Evolutionary conservation across 1,140 invertebrate species (phyloP).

Genomic region (Tenebrio molitor): DNA sequence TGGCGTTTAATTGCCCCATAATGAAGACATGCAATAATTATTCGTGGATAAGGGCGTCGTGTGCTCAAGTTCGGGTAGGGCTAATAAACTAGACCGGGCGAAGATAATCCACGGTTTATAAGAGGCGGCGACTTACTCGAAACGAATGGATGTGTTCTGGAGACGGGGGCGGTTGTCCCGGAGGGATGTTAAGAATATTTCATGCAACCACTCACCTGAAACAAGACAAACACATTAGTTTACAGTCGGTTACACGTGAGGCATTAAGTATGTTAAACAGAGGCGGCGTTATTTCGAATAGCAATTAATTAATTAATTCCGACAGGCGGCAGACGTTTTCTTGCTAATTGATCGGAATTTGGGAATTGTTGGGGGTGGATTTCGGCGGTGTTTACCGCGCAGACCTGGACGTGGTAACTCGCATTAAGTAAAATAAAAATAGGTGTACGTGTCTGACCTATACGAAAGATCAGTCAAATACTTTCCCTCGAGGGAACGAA

Average conservation of each 20-base stretch:
- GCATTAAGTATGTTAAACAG: constrained; percentile 37
- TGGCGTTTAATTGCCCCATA: no score
- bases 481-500: constrained; percentile 40
- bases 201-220: constrained; percentile 49
- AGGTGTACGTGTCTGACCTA: constrained; percentile 42
- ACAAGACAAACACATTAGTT: constrained; percentile 51
- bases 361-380: background rate
- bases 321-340: background rate
- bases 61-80: constrained; percentile 1
- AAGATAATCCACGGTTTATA: constrained; percentile 37
- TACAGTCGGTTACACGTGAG: constrained; percentile 37
- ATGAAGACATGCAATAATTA: constrained; percentile 20
- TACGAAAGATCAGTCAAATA: constrained; percentile 43
- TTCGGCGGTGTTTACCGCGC: background rate
- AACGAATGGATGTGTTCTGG: constrained; percentile 45
- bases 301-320: constrained; percentile 27
- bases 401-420: constrained; percentile 13
- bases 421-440: constrained; percentile 40
- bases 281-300: constrained; percentile 1
- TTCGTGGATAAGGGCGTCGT: background rate
- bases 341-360: constrained; percentile 12
- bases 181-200: constrained; percentile 44
- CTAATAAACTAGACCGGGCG: constrained; percentile 23
- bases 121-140: constrained; percentile 40
- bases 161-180: constrained; percentile 21